Evolutionary conservation across 2,113 vertebrate species (phyloP).

Genomic region (Labeo catla): DNA sequence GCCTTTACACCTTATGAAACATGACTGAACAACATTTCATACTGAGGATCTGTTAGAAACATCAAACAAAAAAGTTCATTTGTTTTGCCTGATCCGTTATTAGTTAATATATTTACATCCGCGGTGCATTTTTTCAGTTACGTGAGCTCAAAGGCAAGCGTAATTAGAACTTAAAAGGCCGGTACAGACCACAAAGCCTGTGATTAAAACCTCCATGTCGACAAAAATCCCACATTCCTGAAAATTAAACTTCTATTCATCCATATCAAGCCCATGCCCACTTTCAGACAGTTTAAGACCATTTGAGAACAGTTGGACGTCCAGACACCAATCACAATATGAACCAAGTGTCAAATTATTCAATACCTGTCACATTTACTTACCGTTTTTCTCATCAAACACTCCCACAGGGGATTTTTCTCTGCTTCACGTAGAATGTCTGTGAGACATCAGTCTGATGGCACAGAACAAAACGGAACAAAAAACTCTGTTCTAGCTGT

Average conservation of each 20-base stretch:
- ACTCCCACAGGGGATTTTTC: neutral
- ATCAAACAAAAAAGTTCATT: neutral
- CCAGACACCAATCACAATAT: neutral
- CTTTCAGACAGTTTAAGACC: neutral
- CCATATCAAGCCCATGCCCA: neutral
- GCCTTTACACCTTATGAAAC: neutral
- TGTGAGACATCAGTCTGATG: neutral
- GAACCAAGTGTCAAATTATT: neutral
- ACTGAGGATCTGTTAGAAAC: neutral
- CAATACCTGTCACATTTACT: conserved; percentile 8
- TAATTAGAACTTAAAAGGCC: conserved; percentile 13
- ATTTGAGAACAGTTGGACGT: neutral
- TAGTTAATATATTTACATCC: neutral
- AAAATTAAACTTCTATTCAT: conserved; percentile 40
- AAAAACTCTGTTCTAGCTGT: conserved; percentile 4
- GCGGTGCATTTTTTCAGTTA: neutral
- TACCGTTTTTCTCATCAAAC: conserved; percentile 20
- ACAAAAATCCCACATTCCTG: conserved; percentile 12
- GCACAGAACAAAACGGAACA: neutral
- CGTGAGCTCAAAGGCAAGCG: neutral
- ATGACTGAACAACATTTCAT: conserved; percentile 15
- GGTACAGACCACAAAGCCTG: neutral
- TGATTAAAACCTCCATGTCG: conserved; percentile 25
- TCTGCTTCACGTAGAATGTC: neutral
- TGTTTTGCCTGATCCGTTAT: neutral